These are phyloP conservation scores for Paracentrotus lividus DNA, from an alignment of 53 echinoderm and acorn worm genomes.

Conservation along the genomic window DNA sequence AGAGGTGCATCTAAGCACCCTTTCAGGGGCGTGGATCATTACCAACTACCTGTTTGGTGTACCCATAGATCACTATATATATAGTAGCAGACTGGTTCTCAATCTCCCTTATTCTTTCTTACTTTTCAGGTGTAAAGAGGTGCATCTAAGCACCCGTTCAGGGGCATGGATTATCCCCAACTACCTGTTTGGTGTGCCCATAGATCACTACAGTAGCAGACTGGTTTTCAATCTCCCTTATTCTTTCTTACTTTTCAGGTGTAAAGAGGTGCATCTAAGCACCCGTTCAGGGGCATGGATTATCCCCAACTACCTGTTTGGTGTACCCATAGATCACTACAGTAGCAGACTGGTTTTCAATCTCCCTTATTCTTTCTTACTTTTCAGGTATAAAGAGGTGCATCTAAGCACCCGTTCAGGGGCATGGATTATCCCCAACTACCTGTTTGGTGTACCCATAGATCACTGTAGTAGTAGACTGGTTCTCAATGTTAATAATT, in stretches of 20 bases:
- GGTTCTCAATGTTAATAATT: too few relatives aligned
- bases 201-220: constrained; percentile 85
- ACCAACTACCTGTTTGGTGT: constrained; percentile 92
- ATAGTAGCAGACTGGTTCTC: constrained; percentile 78
- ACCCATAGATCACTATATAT: constrained; percentile 89
- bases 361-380: constrained; percentile 72
- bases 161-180: constrained; percentile 94
- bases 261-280: constrained; percentile 86
- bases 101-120: too few relatives aligned
- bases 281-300: constrained; percentile 94
- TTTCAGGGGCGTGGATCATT: constrained; percentile 93
- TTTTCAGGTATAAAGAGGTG: too few relatives aligned
- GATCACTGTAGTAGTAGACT: too few relatives aligned
- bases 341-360: constrained; percentile 80
- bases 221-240: constrained; percentile 84
- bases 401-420: too few relatives aligned
- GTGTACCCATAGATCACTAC: constrained; percentile 88
- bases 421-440: too few relatives aligned
- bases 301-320: too few relatives aligned
- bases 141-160: constrained; percentile 89
- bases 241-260: constrained; percentile 77
- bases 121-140: too few relatives aligned
- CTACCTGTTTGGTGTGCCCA: constrained; percentile 91
- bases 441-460: too few relatives aligned
- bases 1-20: constrained; percentile 88